Base-by-base conservation (phyloP, 1,140 invertebrate genomes). In the Cydia amplana region DNA sequence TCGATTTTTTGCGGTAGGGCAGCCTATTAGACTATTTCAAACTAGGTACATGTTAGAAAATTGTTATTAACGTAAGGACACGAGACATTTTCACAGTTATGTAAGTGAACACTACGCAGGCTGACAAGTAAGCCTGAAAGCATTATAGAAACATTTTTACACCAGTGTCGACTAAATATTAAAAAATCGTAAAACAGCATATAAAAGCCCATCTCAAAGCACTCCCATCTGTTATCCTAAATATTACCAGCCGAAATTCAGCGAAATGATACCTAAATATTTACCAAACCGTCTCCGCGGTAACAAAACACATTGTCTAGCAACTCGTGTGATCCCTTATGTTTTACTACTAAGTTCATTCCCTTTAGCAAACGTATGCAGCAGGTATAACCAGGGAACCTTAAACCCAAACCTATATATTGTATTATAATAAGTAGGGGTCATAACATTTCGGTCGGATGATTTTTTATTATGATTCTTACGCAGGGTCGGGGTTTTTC, bases 391-490 rank as follows among this genome's bases (percentile, higher is more conserved):
- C 65, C 65, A 70, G 36, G 28, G 2, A 9, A n/a, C 0, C 36
- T n/a, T 18, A 36, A 36, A 70, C 14, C 32, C 5, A 7, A n/a
- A 28, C 3, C 4, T 36, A 0, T 70, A 36, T 18, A 9, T 23
- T 10, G 5, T 18, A 1, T 40, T 4, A 40, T 43, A 16, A 12
- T n/a, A 18, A n/a, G 4, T 10, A 70, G 16, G 32, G 28, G 36
- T 40, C 65, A 40, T 36, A 7, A 9, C 43, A 70, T 5, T 7
- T 10, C 7, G 65, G 65, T 70, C 55, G 20, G 18, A 23, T 23
- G 55, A 67, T 67, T 36, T 70, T 70, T 70, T 60, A 60, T 60
- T 60, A 23, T 60, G 55, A 60, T 60, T 60, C 55, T 70, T 70
- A 40, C 25, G 25, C 28, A 70, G 65, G 32, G 55, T 23, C 55